phyloP scores from a whole-genome alignment of 1,140 invertebrate species.

The Ericerus pela region DNA sequence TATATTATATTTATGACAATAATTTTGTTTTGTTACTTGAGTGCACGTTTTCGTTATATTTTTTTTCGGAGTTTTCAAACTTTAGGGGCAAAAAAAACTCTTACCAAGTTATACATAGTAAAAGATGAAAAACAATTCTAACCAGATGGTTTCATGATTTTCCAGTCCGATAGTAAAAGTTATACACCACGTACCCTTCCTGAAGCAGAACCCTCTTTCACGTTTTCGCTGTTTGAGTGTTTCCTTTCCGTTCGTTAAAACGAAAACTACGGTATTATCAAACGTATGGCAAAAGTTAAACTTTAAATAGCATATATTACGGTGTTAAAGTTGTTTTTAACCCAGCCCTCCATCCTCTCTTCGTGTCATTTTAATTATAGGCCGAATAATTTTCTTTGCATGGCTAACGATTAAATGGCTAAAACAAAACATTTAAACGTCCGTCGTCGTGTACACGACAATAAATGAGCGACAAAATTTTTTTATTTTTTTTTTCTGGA shows the following conservation, averaged over 20 bases:
- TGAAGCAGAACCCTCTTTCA: too few relatives aligned
- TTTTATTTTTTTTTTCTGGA: too few relatives aligned
- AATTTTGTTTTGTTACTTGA: background rate
- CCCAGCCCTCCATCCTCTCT: background rate
- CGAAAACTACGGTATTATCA: background rate
- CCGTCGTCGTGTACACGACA: too few relatives aligned
- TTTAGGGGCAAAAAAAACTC: background rate
- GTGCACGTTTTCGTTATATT: too few relatives aligned
- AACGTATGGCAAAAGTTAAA: background rate
- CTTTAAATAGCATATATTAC: background rate
- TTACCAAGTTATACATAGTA: background rate
- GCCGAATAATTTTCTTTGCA: too few relatives aligned
- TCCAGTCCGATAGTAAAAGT: background rate
- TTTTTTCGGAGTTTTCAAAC: background rate
- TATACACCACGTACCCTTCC: background rate
- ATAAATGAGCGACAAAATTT: too few relatives aligned
- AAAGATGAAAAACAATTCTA: background rate
- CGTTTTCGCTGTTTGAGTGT: too few relatives aligned
- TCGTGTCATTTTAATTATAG: too few relatives aligned
- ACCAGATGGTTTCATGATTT: background rate
- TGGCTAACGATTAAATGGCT: too few relatives aligned
- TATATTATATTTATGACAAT: too few relatives aligned
- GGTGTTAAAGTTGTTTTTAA: background rate
- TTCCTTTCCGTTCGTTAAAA: background rate
- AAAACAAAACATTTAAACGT: too few relatives aligned